phyloP scores from a whole-genome alignment of 2,888 invertebrate species.

The Eumacrocentrus americanus region DNA sequence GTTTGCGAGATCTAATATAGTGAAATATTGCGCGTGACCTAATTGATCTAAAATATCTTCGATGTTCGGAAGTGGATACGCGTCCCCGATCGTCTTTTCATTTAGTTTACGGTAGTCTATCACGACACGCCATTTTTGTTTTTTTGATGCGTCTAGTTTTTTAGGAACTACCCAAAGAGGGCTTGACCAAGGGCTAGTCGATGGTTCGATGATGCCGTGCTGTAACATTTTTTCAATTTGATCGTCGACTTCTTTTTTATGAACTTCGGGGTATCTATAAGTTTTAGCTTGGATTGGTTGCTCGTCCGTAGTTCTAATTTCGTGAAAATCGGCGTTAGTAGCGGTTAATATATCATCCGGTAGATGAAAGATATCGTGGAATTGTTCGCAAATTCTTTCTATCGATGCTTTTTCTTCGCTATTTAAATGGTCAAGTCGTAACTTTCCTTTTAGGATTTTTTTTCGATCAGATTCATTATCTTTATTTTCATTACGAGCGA shows the following conservation, averaged over 20 bases:
- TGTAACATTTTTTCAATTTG: conserved; percentile 41
- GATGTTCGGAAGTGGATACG: conserved; percentile 48
- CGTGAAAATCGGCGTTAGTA: conserved; percentile 25
- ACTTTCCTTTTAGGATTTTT: conserved; percentile 27
- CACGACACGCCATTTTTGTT: conserved; percentile 36
- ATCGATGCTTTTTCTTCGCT: conserved; percentile 26
- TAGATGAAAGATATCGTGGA: conserved; percentile 31
- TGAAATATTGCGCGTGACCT: conserved; percentile 38
- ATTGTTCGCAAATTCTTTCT: conserved; percentile 17
- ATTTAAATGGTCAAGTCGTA: conserved; percentile 31
- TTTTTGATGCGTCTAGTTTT: conserved; percentile 40
- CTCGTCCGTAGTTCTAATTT: conserved; percentile 22
- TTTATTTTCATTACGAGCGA: background rate
- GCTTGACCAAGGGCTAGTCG: conserved; percentile 49
- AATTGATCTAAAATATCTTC: conserved; percentile 45
- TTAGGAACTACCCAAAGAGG: conserved; percentile 54
- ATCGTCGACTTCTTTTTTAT: conserved; percentile 31
- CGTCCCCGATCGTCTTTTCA: conserved; percentile 42
- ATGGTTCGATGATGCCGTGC: conserved; percentile 40
- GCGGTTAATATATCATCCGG: conserved; percentile 29
- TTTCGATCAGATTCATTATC: conserved; percentile 18
- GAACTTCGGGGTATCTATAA: conserved; percentile 32
- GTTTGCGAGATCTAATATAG: conserved; percentile 42
- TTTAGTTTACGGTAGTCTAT: conserved; percentile 48
- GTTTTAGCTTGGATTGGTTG: conserved; percentile 31